Base-by-base conservation (phyloP, 2,888 invertebrate species). In the Cephalotes varians region DNA sequence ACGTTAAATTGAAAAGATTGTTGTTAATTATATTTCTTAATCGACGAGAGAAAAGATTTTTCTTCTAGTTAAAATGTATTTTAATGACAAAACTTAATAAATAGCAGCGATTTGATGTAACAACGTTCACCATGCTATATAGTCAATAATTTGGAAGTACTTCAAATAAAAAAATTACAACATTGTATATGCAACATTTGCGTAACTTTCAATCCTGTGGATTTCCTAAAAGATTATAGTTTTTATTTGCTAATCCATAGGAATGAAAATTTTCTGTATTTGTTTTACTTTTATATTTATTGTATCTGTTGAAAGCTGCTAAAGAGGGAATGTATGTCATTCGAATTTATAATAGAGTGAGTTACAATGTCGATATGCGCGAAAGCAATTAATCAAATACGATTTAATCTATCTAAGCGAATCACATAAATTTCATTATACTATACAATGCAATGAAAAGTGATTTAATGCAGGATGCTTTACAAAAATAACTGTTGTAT, bases 61-160 rank as follows among this genome's bases (percentile, higher is more conserved):
- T 81, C 60, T 76, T 69, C 82, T 81, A 76, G 82, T 76, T 83
- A 74, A 85, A 73, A 83, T 81, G 81, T 87, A 72, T 87, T 89
- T 89, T 89, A 89, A 89, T 89, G 76, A 80, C 40, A 85, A 85
- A 71, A 79, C 56, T 81, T 81, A 81, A 87, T 87, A 89, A 88
- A 89, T 89, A 89, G 60, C 81, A 86, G 77, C 71, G 81, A 67
- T 79, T 47, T 77, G 62, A 85, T 85, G 82, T 82, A 80, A 56
- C 77, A 72, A 76, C 44, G 56, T 85, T 54, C 64, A 83, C 56
- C 81, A 84, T 81, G 60, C 72, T 85, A 82, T 86, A 87, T 77
- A 84, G 67, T 88, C 80, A 62, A 82, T 87, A 77, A 77, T 56
- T 77, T 67, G 54, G 81, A 85, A 74, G 64, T 88, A 88, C 82